These are phyloP conservation scores for Ochotona curzoniae DNA, from an alignment of 2,113 vertebrate species.

Conservation along the genomic window DNA sequence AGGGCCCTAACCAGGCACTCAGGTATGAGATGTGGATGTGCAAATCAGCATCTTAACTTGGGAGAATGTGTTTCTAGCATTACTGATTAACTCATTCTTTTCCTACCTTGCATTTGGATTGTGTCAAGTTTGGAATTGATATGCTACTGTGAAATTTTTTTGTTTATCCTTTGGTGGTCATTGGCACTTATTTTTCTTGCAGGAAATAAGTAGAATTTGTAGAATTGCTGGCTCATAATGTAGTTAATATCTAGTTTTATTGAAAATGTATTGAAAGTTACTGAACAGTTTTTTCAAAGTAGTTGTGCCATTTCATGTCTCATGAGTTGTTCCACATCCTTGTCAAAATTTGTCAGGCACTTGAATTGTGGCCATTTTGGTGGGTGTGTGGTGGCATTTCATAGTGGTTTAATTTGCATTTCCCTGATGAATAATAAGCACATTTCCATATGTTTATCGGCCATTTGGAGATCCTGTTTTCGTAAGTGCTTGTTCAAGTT, in stretches of 20 bases:
- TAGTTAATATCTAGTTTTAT: not conserved
- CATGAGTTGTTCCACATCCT: not conserved
- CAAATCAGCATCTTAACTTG: too few relatives aligned
- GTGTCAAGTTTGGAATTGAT: not conserved
- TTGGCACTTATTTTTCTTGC: not conserved
- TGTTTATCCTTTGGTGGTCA: not conserved
- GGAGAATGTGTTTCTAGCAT: too few relatives aligned
- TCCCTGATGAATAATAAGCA: not conserved
- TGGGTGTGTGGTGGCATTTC: not conserved
- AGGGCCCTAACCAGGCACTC: too few relatives aligned
- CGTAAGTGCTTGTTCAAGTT: not conserved
- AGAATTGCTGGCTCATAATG: not conserved
- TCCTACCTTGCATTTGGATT: not conserved
- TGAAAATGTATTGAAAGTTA: not conserved
- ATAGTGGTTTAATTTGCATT: slow-evolving; percentile 15
- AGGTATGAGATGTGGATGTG: too few relatives aligned
- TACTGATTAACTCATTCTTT: too few relatives aligned
- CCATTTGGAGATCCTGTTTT: not conserved
- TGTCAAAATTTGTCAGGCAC: not conserved
- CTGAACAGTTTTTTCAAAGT: not conserved
- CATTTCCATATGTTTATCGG: slow-evolving; percentile 29
- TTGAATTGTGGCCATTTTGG: not conserved
- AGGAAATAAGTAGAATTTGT: not conserved
- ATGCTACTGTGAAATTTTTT: not conserved
- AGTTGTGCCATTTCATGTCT: not conserved